phyloP scores from a whole-genome alignment of 2,888 invertebrate genomes.

The Tachina lurida region DNA sequence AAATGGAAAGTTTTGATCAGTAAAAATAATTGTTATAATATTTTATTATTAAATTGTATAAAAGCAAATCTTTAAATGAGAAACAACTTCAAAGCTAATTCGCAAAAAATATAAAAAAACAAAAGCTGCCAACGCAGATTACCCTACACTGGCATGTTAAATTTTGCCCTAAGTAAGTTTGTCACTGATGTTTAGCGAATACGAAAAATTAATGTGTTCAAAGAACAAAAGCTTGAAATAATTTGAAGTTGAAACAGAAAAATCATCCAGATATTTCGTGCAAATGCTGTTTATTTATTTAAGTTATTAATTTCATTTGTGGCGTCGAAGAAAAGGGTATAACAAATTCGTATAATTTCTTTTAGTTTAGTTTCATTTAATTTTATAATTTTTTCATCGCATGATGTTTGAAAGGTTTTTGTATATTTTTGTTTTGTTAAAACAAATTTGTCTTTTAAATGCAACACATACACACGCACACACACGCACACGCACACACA shows the following conservation, averaged over 20 bases:
- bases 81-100: slow-evolving; percentile 5
- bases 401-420: background rate
- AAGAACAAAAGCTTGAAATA: too few relatives aligned
- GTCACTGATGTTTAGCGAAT: background rate
- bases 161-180: background rate
- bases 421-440: background rate
- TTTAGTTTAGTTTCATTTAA: too few relatives aligned
- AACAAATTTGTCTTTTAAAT: slow-evolving; percentile 19
- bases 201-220: too few relatives aligned
- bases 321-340: too few relatives aligned
- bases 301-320: too few relatives aligned
- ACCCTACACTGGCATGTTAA: background rate
- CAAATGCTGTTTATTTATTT: too few relatives aligned
- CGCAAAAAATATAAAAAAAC: background rate
- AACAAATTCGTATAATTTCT: too few relatives aligned
- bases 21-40: background rate
- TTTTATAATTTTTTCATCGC: background rate
- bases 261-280: too few relatives aligned
- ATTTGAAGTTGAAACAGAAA: too few relatives aligned
- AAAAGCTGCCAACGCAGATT: slow-evolving; percentile 29
- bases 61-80: slow-evolving; percentile 11
- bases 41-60: slow-evolving; percentile 7
- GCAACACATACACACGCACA: slow-evolving; percentile 17
- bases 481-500: slow-evolving; percentile 3
- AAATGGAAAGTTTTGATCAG: background rate